Evolutionary conservation across 2,797 vertebrate species (phyloP).

Genomic region (Alfaro cultratus): DNA sequence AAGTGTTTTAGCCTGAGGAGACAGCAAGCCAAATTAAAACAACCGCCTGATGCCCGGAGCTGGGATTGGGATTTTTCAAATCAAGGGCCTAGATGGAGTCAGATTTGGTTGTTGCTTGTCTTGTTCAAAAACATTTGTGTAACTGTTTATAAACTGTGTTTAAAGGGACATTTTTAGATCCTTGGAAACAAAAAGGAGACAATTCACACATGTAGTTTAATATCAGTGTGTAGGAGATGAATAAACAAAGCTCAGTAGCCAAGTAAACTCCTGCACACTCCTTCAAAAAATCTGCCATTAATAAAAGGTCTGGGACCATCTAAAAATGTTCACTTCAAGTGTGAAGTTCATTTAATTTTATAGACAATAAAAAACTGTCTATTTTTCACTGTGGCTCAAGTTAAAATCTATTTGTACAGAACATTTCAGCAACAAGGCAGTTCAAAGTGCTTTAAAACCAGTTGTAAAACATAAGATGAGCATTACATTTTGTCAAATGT

Average conservation of each 20-base stretch:
- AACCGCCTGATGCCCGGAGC: constrained; percentile 9
- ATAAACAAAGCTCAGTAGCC: background rate
- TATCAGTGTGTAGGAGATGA: background rate
- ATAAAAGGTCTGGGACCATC: background rate
- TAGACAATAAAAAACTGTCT: background rate
- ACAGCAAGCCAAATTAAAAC: constrained; percentile 32
- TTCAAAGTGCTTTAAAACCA: no score
- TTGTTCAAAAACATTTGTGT: background rate
- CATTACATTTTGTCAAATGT: no score
- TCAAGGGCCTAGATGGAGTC: constrained; percentile 12
- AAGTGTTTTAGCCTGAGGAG: constrained; percentile 21
- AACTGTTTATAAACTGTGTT: background rate
- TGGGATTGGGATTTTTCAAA: constrained; percentile 48
- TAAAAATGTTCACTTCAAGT: background rate
- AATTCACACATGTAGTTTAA: constrained; percentile 4
- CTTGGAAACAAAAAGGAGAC: background rate
- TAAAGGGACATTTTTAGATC: background rate
- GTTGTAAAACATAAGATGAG: no score
- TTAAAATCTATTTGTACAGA: no score
- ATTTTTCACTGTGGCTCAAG: background rate
- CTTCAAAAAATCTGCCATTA: background rate
- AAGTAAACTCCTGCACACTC: background rate
- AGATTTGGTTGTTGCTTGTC: constrained; percentile 38
- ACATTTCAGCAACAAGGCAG: no score
- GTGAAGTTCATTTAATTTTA: background rate